Base-by-base conservation (phyloP, 2,797 vertebrate genomes). In the Poecile montanus region DNA sequence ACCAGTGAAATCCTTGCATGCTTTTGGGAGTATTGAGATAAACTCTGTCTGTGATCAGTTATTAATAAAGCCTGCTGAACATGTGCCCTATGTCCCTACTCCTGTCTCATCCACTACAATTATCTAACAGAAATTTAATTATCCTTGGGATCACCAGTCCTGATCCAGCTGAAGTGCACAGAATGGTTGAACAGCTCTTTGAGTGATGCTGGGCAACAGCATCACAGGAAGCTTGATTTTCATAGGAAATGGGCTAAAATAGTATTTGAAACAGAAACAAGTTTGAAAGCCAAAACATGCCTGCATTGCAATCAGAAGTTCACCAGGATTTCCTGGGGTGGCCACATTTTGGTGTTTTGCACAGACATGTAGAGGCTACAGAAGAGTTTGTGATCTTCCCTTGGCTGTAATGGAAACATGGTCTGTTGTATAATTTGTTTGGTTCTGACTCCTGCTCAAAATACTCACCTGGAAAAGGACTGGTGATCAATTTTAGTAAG, bases 121-220 rank as follows among this genome's bases (percentile, higher is more conserved):
- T 82, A 73, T 67, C 58, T 77, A 80, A 50, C 53, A 77, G 81
- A 79, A 92, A 77, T 63, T 45, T 63, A 83, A 87, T 92, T 93
- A 85, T 68, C 61, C 25, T 47, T 65, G 68, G 71, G 65, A 61
- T 81, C 53, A 65, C 13, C 25, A 72, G 36, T 50, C 89, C 72
- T 48, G 63, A 48, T 80, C 53, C 0, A 1, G 6, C 1, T 38
- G 32, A 89, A 93, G 12, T 34, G 50, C 29, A 34, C 34, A 54
- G 82, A 58, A 54, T 74, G 57, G 21, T 9, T 74, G 86, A 88
- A 34, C 40, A 80, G 50, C 51, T 89, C 32, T 32, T 66, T 51
- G 54, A 44, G 85, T 65, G 42, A 48, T 0, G 38, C 38, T 40
- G 1, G 36, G 50, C 44, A 85, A 4, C 42, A 75, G 30, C 44